Conservation (phyloP, 2,888 invertebrate genomes). For the Limnephilus auricula region DNA sequence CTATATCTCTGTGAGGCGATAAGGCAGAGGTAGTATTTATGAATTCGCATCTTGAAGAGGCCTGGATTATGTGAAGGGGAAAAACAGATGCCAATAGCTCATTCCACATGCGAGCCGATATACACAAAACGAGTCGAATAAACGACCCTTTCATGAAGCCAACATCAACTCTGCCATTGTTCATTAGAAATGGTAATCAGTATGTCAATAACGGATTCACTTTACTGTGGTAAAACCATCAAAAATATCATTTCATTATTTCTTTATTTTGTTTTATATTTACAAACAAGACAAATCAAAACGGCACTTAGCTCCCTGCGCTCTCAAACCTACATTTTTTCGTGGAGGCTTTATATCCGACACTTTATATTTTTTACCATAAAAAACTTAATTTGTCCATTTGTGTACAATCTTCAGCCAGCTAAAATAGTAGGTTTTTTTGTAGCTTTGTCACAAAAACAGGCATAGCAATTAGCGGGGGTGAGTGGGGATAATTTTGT, state of each 20-base stretch:
- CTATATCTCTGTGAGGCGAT: too few relatives aligned
- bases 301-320: constrained; percentile 3
- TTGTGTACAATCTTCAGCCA: constrained; percentile 50
- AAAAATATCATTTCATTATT: neutral
- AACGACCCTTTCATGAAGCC: too few relatives aligned
- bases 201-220: too few relatives aligned
- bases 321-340: constrained; percentile 45
- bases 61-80: too few relatives aligned
- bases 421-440: constrained; percentile 35
- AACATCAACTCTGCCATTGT: too few relatives aligned
- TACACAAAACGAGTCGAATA: too few relatives aligned
- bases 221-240: neutral
- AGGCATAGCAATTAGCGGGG: constrained; percentile 56
- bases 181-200: too few relatives aligned
- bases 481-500: constrained; percentile 38
- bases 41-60: too few relatives aligned
- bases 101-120: too few relatives aligned
- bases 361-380: constrained; percentile 51
- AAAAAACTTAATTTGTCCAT: constrained; percentile 58
- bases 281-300: neutral
- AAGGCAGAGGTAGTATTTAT: too few relatives aligned
- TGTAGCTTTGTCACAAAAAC: constrained; percentile 48
- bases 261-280: neutral
- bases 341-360: constrained; percentile 52
- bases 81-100: too few relatives aligned